Percentiles rank a stretch among this genome's conserved stretches.
Evolutionary conservation across 2,888 invertebrate species (phyloP).

Genomic region (Ochlodes sylvanus): DNA sequence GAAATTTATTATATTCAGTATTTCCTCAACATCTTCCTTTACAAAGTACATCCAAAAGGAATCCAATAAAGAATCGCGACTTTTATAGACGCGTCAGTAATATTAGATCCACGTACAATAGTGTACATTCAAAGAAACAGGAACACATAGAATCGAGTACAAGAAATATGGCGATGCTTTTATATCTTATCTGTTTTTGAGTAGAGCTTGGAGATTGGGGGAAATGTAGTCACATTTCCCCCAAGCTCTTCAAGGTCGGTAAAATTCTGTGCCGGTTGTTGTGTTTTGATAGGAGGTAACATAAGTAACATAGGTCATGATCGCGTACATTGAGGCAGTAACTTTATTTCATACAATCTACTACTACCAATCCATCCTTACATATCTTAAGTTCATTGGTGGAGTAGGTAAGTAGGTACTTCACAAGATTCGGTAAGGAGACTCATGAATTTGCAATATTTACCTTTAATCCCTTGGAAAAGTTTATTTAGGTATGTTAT

Average conservation of each 20-base stretch:
- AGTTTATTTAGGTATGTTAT: neutral
- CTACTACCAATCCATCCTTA: no score
- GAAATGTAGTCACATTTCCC: no score
- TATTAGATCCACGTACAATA: conserved; percentile 29
- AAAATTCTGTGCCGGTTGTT: no score
- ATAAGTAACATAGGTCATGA: no score
- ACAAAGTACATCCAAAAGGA: conserved; percentile 19
- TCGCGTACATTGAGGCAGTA: no score
- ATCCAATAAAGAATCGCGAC: conserved; percentile 31
- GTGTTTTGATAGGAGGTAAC: no score
- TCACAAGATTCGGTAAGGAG: neutral
- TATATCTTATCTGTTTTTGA: neutral
- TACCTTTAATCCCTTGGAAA: neutral
- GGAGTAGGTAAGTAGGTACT: no score
- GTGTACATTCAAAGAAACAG: conserved; percentile 19
- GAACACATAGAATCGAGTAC: neutral
- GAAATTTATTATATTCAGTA: conserved; percentile 24
- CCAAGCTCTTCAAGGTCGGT: no score
- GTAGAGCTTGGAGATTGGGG: neutral
- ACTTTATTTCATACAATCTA: no score
- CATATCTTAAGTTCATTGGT: no score
- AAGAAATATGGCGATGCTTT: neutral
- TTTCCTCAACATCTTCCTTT: conserved; percentile 18
- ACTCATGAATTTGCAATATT: neutral
- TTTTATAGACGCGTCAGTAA: conserved; percentile 28